Evolutionary conservation across 2,113 vertebrate genomes (phyloP).

Genomic region (Salvelinus namaycush): DNA sequence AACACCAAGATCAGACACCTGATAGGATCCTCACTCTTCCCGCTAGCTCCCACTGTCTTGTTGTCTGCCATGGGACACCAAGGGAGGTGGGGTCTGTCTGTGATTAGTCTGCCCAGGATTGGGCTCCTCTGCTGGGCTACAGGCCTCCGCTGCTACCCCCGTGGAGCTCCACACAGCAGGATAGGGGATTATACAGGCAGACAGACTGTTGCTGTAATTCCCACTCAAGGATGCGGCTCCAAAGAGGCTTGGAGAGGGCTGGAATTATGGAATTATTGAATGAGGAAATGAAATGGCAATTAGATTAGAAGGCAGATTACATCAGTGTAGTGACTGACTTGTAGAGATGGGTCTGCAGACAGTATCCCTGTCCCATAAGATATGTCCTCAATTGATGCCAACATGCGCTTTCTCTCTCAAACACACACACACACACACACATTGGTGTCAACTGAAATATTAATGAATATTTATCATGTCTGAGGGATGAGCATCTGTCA

Average conservation of each 20-base stretch:
- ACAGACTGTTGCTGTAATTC: slow-evolving; percentile 25
- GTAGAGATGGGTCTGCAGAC: too few species aligned
- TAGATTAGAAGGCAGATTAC: too few species aligned
- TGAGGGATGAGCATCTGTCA: too few species aligned
- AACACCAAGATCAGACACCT: slow-evolving; percentile 34
- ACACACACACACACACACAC: background rate
- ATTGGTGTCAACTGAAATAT: too few species aligned
- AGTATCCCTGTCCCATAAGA: background rate
- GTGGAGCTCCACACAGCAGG: slow-evolving; percentile 39
- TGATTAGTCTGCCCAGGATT: slow-evolving; percentile 36
- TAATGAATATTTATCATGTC: too few species aligned
- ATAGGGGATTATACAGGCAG: slow-evolving; percentile 47
- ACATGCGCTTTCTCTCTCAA: too few species aligned
- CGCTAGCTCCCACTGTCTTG: background rate
- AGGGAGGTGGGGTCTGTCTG: slow-evolving; percentile 38
- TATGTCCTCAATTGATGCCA: too few species aligned
- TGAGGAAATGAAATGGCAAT: background rate
- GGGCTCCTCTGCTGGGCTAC: slow-evolving; percentile 13
- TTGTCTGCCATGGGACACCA: slow-evolving; percentile 25
- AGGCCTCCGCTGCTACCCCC: slow-evolving; percentile 24
- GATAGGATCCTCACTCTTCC: background rate
- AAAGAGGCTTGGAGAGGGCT: background rate
- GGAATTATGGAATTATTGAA: background rate
- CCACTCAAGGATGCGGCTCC: background rate
- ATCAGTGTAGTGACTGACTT: background rate